These are phyloP conservation scores for Campoplex capitator DNA, from an alignment of 2,888 invertebrate genomes.

Conservation along the genomic window DNA sequence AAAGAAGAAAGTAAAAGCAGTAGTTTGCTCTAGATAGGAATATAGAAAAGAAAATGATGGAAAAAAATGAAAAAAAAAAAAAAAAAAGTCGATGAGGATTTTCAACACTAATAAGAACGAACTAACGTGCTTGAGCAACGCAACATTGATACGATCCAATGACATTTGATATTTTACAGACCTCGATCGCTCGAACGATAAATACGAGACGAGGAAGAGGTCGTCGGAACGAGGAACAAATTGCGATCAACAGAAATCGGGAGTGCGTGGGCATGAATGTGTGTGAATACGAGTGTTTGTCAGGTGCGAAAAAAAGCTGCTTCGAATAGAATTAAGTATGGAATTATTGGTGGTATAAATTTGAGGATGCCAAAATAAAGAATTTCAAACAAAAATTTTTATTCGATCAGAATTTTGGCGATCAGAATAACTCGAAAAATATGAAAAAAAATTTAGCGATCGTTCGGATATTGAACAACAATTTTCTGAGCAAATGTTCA, in stretches of 20 bases:
- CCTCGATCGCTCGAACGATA: neutral
- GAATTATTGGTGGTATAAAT: neutral
- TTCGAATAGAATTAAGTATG: neutral
- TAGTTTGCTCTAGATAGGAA: neutral
- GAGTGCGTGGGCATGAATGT: neutral
- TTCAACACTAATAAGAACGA: neutral
- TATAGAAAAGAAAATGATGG: neutral
- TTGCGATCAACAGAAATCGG: neutral
- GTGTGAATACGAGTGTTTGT: neutral
- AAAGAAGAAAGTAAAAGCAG: neutral
- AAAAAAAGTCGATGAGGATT: neutral
- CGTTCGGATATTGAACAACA: neutral
- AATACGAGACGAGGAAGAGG: slow-evolving; percentile 2
- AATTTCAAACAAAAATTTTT: neutral
- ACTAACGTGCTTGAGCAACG: neutral
- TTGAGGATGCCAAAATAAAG: neutral
- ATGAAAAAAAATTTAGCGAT: neutral
- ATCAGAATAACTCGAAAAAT: neutral
- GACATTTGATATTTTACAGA: neutral
- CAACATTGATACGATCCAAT: neutral
- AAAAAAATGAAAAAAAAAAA: neutral
- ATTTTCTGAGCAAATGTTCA: neutral
- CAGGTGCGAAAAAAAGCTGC: neutral
- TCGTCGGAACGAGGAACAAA: neutral
- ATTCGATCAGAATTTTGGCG: neutral